Base-by-base conservation (phyloP, 2,797 vertebrate genomes). In the Falco novaeseelandiae region DNA sequence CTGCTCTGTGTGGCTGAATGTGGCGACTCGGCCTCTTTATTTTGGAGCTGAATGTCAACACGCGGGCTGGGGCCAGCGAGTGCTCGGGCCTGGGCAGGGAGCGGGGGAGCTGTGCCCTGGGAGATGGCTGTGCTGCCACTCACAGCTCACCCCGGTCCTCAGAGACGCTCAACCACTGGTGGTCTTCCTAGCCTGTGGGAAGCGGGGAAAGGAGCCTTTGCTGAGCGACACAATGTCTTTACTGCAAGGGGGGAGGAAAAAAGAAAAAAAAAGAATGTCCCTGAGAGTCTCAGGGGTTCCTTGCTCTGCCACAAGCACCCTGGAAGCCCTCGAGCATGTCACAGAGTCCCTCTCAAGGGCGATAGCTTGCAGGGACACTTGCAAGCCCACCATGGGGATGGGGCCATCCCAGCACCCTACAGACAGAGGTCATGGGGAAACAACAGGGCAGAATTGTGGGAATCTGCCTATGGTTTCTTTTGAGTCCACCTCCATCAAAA, bases 341-440 rank as follows among this genome's bases (percentile, higher is more conserved):
- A 32, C n/a, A 25, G 26, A 78, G 14, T 67, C 44, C 38, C 57
- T 71, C 34, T 66, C 17, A 30, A 42, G 42, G 23, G 17, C 1
- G 6, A 8, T 21, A 55, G n/a, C 30, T 44, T 62, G 21, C 54
- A 49, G 82, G 36, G n/a, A 40, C 1, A 2, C 9, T 29, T 61
- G 51, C 9, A 51, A 69, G 32, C n/a, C 46, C n/a, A 15, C 30
- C 32, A 5, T 0, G 1, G 67, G 49, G n/a, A 59, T 18, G 34
- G 52, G 40, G 12, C 42, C 3, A 1, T 25, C 42, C 57, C 72
- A 67, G 63, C 38, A 54, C 61, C 54, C 38, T 27, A 14, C 13
- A 19, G 61, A 30, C 19, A 52, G 83, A 51, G 66, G 40, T 78
- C 23, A 19, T 17, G 34, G 79, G 40, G 49, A 46, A 62, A 48